These are phyloP conservation scores for Entomobrya multifasciata DNA, from an alignment of 2,888 invertebrate genomes.

Conservation along the genomic window DNA sequence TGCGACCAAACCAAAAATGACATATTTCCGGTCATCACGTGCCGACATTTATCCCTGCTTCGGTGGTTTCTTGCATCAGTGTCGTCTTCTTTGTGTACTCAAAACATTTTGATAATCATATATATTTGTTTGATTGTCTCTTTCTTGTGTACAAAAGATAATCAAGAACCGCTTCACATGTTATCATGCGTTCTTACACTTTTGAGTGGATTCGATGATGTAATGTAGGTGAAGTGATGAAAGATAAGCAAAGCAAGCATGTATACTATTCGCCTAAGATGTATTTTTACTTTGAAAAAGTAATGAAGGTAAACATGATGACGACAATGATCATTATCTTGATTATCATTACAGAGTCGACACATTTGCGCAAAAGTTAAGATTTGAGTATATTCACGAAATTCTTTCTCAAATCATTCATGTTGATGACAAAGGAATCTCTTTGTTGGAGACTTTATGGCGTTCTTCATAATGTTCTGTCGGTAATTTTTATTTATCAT, in stretches of 20 bases:
- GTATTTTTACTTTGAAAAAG: slow-evolving; percentile 9
- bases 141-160: slow-evolving; percentile 11
- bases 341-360: slow-evolving; percentile 66
- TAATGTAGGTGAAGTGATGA: neutral
- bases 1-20: slow-evolving; percentile 75
- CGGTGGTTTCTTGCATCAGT: slow-evolving; percentile 73
- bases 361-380: slow-evolving; percentile 28
- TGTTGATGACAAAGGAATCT: slow-evolving; percentile 64
- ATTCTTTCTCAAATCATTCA: slow-evolving; percentile 50
- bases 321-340: slow-evolving; percentile 70
- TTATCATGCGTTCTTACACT: slow-evolving; percentile 10
- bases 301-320: slow-evolving; percentile 70
- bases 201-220: neutral
- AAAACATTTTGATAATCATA: slow-evolving; percentile 39
- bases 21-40: slow-evolving; percentile 79
- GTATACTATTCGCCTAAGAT: too few species aligned
- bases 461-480: slow-evolving; percentile 56
- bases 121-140: slow-evolving; percentile 47
- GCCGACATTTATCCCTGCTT: slow-evolving; percentile 78
- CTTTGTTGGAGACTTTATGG: slow-evolving; percentile 63
- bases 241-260: too few species aligned
- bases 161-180: slow-evolving; percentile 15
- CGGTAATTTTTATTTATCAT: slow-evolving; percentile 64
- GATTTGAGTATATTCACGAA: slow-evolving; percentile 43
- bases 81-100: slow-evolving; percentile 56